Percentiles rank a stretch among this genome's conserved stretches.
Evolutionary conservation across 2,113 vertebrate species (phyloP).

Genomic region (Pogona vitticeps): DNA sequence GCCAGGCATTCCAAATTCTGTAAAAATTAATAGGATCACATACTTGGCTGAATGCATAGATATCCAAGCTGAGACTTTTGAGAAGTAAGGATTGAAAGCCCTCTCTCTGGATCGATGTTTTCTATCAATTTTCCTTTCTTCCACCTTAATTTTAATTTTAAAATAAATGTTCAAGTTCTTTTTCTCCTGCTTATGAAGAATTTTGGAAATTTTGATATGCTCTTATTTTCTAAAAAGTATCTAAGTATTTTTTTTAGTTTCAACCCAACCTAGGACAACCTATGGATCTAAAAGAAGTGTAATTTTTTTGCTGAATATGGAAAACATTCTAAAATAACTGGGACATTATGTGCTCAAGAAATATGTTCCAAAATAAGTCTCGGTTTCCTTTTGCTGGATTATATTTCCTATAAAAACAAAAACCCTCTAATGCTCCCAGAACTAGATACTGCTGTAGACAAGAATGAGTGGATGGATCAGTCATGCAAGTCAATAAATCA

Average conservation of each 20-base stretch:
- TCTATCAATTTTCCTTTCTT: no score
- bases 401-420: constrained; percentile 1
- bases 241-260: background rate
- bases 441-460: background rate
- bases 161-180: background rate
- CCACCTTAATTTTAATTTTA: no score
- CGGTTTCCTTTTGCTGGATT: background rate
- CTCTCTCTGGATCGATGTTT: no score
- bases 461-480: background rate
- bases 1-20: no score
- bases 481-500: constrained; percentile 18
- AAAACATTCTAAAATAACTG: background rate
- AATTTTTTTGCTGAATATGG: background rate
- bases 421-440: background rate
- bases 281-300: background rate
- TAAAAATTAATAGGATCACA: no score
- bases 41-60: no score
- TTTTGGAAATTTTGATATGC: background rate
- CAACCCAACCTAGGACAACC: background rate
- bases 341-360: background rate
- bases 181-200: background rate
- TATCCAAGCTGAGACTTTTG: no score
- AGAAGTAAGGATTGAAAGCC: no score
- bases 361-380: background rate
- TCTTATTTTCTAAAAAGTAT: background rate